Evolutionary conservation across 2,888 invertebrate species (phyloP), one percentile per base, ranked within the genome.

Genomic region (Hyalella azteca): DNA sequence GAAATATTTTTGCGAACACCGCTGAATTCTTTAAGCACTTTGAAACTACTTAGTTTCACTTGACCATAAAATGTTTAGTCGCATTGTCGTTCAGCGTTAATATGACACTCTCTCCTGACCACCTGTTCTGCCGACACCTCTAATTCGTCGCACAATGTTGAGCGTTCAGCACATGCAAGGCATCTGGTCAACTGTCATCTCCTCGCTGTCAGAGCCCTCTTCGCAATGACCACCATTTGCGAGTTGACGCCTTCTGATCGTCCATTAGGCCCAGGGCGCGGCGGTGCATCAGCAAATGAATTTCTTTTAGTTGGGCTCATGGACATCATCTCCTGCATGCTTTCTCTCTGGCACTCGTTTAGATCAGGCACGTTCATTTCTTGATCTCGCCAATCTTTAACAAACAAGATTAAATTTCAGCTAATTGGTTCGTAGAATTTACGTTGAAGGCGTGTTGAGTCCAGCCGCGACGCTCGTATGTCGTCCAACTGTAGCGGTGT

Each of bases 291-390:
- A 13, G 54, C 54, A 26, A 54, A 54, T 54, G 26, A 54, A 54
- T 54, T n/a, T 54, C 54, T 54, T 50, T 54, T 54, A 54, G 54
- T 54, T 54, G 54, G 26, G 54, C 54, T 54, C 26, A n/a, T n/a
- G n/a, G n/a, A n/a, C n/a, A n/a, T n/a, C n/a, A 5, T 50, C 5
- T 50, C 7, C 19, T 54, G 26, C 9, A 7, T 22, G 22, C 4
- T 50, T 50, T 19, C 50, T n/a, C 50, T 45, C 7, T 50, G 7
- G 54, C 3, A 22, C 29, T 22, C 54, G 29, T 29, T n/a, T n/a
- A 22, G 9, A 54, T 3, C 26, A 54, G 54, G 26, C 54, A 54
- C 26, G 54, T 54, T 26, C 26, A 29, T 54, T 54, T 54, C 54
- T 22, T 7, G 54, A 13, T 26, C 54, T 54, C 26, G 54, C 54